Evolutionary conservation across 2,888 invertebrate genomes (phyloP), one percentile per base, ranked within the genome.

Genomic region (Cerastis leucographa): DNA sequence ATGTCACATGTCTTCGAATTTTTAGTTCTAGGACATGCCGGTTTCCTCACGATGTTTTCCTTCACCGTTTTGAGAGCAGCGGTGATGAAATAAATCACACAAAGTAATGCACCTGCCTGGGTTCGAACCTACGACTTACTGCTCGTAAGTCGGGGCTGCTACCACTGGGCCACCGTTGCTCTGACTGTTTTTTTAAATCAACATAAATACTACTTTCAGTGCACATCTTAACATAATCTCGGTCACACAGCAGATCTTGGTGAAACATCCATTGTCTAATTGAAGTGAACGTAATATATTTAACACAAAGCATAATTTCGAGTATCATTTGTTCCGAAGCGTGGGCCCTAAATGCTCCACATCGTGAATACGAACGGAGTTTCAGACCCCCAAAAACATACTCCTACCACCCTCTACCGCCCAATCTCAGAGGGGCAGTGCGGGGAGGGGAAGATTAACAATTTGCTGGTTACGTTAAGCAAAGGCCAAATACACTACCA

Each of bases 401-500:
- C 73, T 42, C 49, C 64, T 49, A 29, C 72, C 76, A 64, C 74
- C 87, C 77, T 81, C 67, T 17, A 40, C 77, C 75, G 49, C 80
- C 89, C 75, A 71, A 71, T 76, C 71, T 54, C 61, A 56, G 62
- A 71, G 59, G 22, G 51, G 44, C 12, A 70, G 81, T 46, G 80
- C 76, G 81, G 80, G 79, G 76, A 42, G 77, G 59, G 80, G 81
- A 69, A 84, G 84, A 86, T 84, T 84, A 81, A 86, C 82, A 83
- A 86, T 89, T 83, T 71, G 70, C 82, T 84, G 83, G 88, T 81
- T 86, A 81, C 81, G 78, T 86, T 82, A 81, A 85, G 83, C 85
- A 85, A 86, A 89, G 67, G 77, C 59, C 78, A 68, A 76, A 62
- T 61, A 54, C 35, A 46, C 6, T 78, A 59, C 67, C 9, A 40